Percentiles rank a stretch among this genome's conserved stretches.
These are phyloP conservation scores for Aproaerema taeniolella DNA, from an alignment of 2,888 invertebrate species.

Conservation along the genomic window DNA sequence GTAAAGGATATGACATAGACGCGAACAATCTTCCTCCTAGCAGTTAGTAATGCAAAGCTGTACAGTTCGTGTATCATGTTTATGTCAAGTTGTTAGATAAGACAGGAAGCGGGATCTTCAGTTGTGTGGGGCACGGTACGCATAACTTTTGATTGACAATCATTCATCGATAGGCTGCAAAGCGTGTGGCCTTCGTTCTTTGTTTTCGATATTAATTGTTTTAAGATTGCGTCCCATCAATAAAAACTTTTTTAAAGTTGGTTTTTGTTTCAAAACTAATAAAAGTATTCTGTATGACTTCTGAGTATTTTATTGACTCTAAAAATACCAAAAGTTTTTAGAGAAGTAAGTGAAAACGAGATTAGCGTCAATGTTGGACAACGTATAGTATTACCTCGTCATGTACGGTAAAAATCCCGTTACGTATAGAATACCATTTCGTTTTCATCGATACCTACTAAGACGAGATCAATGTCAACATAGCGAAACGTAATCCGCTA, in stretches of 20 bases:
- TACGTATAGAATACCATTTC: too few species aligned
- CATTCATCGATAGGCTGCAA: conserved; percentile 13
- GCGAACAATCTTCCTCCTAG: conserved; percentile 21
- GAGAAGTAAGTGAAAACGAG: too few species aligned
- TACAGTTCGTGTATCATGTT: conserved; percentile 4
- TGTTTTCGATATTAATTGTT: conserved; percentile 7
- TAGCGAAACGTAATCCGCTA: not conserved
- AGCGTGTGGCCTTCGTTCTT: conserved; percentile 14
- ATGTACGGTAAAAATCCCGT: too few species aligned
- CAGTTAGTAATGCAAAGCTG: conserved; percentile 14
- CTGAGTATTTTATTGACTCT: too few species aligned
- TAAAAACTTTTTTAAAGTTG: too few species aligned
- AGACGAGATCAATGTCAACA: not conserved
- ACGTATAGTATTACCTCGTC: too few species aligned
- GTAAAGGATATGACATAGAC: conserved; percentile 42
- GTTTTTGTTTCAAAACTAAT: too few species aligned
- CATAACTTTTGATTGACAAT: conserved; percentile 12
- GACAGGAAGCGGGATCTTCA: not conserved
- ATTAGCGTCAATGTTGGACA: too few species aligned
- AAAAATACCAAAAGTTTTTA: too few species aligned
- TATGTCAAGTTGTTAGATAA: not conserved
- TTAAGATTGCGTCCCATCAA: conserved; percentile 14
- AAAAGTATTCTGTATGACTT: too few species aligned
- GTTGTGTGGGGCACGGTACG: conserved; percentile 11
- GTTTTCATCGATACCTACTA: not conserved